A percentile compares a stretch with the other conserved stretches of the same genome.
These are phyloP conservation scores for Gerris lacustris DNA, from an alignment of 2,888 invertebrate species.

Conservation along the genomic window DNA sequence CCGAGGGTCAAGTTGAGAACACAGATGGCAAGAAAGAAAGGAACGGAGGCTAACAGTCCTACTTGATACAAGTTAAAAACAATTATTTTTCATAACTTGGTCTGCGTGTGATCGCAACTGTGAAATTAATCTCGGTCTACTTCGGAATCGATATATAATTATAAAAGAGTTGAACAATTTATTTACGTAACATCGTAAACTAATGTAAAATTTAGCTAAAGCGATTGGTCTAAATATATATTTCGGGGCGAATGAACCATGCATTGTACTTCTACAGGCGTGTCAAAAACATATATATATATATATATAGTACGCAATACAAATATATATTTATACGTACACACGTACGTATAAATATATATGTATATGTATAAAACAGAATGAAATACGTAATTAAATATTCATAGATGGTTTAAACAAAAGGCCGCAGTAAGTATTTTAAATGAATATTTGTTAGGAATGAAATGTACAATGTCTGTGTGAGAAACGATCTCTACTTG, in stretches of 20 bases:
- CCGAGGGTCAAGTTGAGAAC: too few species aligned
- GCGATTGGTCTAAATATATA: slow-evolving; percentile 21
- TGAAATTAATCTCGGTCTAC: background rate
- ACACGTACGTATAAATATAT: too few species aligned
- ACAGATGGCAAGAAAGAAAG: too few species aligned
- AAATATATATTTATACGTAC: slow-evolving; percentile 18
- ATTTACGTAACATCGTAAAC: background rate
- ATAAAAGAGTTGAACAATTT: background rate
- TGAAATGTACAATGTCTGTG: too few species aligned
- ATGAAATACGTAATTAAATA: slow-evolving; percentile 27
- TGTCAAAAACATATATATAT: slow-evolving; percentile 20
- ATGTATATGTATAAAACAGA: slow-evolving; percentile 19
- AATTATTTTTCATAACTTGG: too few species aligned
- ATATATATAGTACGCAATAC: slow-evolving; percentile 8
- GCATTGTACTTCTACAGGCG: slow-evolving; percentile 27
- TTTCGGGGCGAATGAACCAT: slow-evolving; percentile 25
- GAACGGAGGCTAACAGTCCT: too few species aligned
- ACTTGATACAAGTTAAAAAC: too few species aligned
- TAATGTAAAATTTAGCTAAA: slow-evolving; percentile 12
- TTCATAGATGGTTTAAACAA: slow-evolving; percentile 28
- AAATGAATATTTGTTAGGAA: too few species aligned
- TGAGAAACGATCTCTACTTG: too few species aligned
- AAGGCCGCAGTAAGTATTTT: slow-evolving; percentile 27
- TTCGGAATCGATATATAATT: background rate
- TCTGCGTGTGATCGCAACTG: too few species aligned